Evolutionary conservation across 2,113 vertebrate species (phyloP).

Genomic region (Oryzias celebensis): DNA sequence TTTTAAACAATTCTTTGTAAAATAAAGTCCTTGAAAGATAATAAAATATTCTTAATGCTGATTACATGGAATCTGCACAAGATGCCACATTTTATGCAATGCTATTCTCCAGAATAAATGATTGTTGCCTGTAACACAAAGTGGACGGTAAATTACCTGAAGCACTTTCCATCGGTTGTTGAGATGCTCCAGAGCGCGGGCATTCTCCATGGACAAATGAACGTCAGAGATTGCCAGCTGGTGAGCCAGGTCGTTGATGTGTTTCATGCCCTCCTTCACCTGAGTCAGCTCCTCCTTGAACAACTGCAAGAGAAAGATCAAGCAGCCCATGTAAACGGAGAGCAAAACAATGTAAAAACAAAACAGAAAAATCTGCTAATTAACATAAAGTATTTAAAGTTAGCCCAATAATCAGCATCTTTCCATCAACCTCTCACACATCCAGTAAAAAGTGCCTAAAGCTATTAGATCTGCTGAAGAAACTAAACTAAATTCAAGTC

Average conservation of each 20-base stretch:
- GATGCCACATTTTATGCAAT: constrained; percentile 5
- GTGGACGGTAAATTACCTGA: constrained; percentile 80
- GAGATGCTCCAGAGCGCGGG: constrained; percentile 89
- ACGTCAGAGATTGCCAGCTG: constrained; percentile 95
- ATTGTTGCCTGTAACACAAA: constrained; percentile 14
- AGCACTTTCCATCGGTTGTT: constrained; percentile 94
- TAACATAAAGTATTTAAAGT: background rate
- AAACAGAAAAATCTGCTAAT: constrained; percentile 3
- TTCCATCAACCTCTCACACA: constrained; percentile 7
- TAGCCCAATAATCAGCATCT: constrained; percentile 9
- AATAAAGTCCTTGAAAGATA: too few species aligned
- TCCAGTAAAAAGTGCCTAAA: constrained; percentile 13
- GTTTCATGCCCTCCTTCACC: constrained; percentile 92
- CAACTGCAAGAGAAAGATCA: constrained; percentile 69
- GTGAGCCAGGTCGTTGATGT: constrained; percentile 93
- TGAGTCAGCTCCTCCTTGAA: constrained; percentile 94
- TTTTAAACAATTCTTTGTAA: too few species aligned
- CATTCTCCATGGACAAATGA: constrained; percentile 95
- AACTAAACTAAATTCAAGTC: background rate
- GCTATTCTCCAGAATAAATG: background rate
- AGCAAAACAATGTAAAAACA: background rate
- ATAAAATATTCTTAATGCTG: too few species aligned
- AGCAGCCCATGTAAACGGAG: constrained; percentile 1
- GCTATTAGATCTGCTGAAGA: constrained; percentile 10
- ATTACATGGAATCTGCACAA: background rate